Conservation (phyloP, 2,797 vertebrate species). For the Phalanger gymnotis region DNA sequence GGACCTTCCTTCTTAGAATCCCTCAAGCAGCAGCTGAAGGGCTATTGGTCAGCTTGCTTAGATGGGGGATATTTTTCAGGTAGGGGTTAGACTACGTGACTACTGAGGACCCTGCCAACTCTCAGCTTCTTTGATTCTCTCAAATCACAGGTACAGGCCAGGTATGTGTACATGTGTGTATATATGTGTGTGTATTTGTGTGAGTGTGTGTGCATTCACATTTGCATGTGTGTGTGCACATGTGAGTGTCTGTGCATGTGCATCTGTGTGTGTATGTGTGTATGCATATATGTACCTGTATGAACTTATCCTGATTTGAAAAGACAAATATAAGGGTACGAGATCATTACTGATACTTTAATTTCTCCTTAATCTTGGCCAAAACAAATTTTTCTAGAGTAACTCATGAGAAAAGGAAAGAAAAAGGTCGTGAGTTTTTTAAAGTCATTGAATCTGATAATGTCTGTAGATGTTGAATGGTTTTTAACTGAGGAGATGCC, state of each 20-base stretch:
- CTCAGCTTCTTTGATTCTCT: background rate
- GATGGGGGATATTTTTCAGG: background rate
- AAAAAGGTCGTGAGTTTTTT: background rate
- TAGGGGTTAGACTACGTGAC: background rate
- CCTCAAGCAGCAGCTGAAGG: background rate
- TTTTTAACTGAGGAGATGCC: background rate
- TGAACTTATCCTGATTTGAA: background rate
- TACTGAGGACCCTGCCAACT: background rate
- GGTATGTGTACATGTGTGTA: background rate
- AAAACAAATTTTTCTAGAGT: slow-evolving; percentile 28
- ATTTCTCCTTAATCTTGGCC: background rate
- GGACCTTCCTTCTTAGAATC: background rate
- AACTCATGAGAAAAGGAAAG: background rate
- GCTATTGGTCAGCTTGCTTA: background rate
- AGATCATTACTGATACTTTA: background rate
- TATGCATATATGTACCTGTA: background rate
- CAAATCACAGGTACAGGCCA: background rate
- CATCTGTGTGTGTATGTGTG: too few species aligned
- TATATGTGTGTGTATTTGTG: background rate
- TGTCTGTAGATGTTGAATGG: background rate
- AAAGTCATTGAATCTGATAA: background rate
- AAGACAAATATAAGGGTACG: background rate
- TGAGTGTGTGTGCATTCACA: too few species aligned
- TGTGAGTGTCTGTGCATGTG: too few species aligned
- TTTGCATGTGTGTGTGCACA: too few species aligned